A percentile compares a stretch with the other conserved stretches of the same genome.
Conservation (phyloP, 2,888 invertebrate genomes). For the Eurytoma californica region DNA sequence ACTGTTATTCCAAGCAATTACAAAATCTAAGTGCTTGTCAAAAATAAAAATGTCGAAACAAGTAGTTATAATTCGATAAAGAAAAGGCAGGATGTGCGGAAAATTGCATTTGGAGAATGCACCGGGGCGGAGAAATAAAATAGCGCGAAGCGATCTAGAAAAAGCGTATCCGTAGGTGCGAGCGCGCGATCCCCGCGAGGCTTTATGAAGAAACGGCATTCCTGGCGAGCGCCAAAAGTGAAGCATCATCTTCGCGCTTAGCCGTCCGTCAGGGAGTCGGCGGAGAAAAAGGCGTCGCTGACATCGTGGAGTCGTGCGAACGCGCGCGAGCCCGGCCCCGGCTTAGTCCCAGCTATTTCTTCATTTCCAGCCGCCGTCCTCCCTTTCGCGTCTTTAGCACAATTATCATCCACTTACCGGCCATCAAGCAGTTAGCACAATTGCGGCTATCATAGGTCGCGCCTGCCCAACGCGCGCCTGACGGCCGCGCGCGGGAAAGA, state of each 20-base stretch:
- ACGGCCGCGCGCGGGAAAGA: slow-evolving; percentile 58
- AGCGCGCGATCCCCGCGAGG: neutral
- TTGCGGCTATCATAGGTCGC: slow-evolving; percentile 70
- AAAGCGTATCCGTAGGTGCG: slow-evolving; percentile 9
- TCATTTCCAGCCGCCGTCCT: slow-evolving; percentile 10
- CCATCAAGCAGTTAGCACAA: slow-evolving; percentile 72
- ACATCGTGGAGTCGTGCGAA: slow-evolving; percentile 49
- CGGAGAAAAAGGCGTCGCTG: slow-evolving; percentile 31
- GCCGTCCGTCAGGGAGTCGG: neutral
- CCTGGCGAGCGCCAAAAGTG: slow-evolving; percentile 28
- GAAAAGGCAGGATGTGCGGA: no score
- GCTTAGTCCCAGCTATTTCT: slow-evolving; percentile 41
- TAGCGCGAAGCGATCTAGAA: neutral
- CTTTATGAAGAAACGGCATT: slow-evolving; percentile 27
- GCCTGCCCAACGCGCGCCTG: slow-evolving; percentile 46
- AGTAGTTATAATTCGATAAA: no score
- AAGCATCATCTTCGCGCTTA: slow-evolving; percentile 12
- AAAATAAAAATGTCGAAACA: no score
- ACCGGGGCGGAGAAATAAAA: neutral
- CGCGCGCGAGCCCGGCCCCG: slow-evolving; percentile 13
- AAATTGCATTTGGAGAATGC: no score
- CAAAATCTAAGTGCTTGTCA: no score
- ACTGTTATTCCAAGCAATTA: no score
- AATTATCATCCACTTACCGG: slow-evolving; percentile 73
- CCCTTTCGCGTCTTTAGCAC: slow-evolving; percentile 57